These are phyloP conservation scores for Argentina silus DNA, from an alignment of 2,797 vertebrate genomes.

Conservation along the genomic window DNA sequence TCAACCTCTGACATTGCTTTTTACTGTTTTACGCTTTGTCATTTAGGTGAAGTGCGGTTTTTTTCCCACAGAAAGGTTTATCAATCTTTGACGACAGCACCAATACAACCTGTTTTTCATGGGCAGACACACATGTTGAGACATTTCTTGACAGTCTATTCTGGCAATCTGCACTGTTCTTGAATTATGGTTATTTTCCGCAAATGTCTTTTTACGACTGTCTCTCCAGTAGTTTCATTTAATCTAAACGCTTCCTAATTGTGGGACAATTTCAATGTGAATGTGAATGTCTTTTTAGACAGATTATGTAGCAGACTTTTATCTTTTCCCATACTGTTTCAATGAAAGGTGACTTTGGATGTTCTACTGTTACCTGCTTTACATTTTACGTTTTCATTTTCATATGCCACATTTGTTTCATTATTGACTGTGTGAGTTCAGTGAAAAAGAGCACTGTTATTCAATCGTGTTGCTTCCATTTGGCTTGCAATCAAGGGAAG, in stretches of 20 bases:
- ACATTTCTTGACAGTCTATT: not conserved
- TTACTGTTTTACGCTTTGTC: no score
- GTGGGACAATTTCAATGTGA: not conserved
- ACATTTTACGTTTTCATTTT: conserved; percentile 5
- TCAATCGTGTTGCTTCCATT: conserved; percentile 29
- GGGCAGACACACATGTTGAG: no score
- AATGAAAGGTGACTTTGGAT: not conserved
- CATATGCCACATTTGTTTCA: not conserved
- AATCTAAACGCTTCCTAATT: not conserved
- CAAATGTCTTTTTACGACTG: not conserved
- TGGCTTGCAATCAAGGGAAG: conserved; percentile 25
- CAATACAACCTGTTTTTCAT: not conserved
- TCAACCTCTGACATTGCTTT: conserved; percentile 35
- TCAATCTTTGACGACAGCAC: not conserved
- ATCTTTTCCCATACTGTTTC: not conserved
- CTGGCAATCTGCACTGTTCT: not conserved
- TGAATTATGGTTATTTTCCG: not conserved
- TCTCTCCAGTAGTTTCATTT: not conserved
- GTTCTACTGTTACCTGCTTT: not conserved
- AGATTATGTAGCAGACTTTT: conserved; percentile 3
- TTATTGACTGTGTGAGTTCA: conserved; percentile 8
- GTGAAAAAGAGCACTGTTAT: conserved; percentile 32
- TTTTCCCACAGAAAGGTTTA: not conserved
- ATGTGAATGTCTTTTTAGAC: conserved; percentile 7
- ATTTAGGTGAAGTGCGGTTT: no score